Evolutionary conservation across 1,140 invertebrate species (phyloP).

Genomic region (Patella vulgata): DNA sequence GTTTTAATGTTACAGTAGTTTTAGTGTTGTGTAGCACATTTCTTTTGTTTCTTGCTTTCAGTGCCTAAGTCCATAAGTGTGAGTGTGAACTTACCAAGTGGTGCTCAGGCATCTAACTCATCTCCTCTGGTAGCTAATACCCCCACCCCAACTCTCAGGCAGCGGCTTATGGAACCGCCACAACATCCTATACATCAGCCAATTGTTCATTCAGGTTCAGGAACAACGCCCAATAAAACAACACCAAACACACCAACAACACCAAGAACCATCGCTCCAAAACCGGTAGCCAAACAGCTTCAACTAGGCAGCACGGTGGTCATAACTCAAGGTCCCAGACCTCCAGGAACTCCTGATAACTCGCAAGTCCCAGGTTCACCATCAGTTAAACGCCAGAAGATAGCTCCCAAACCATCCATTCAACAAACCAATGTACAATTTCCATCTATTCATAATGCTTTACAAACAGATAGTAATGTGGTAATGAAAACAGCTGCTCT

Average conservation of each 20-base stretch:
- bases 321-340: not conserved
- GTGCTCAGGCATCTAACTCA: conserved; percentile 20
- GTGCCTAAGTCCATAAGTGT: conserved; percentile 51
- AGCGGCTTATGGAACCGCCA: conserved; percentile 55
- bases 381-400: not conserved
- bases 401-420: no score
- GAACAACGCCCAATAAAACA: conserved; percentile 15
- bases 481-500: not conserved
- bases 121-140: conserved; percentile 23
- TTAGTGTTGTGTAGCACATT: conserved; percentile 14
- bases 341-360: not conserved
- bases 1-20: conserved; percentile 21
- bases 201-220: conserved; percentile 45
- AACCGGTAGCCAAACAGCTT: conserved; percentile 1
- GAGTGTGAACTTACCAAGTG: conserved; percentile 37
- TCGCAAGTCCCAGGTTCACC: not conserved
- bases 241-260: conserved; percentile 14
- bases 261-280: conserved; percentile 4
- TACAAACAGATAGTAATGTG: conserved; percentile 22
- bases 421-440: conserved; percentile 17
- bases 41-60: conserved; percentile 56
- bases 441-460: conserved; percentile 31
- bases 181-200: conserved; percentile 44
- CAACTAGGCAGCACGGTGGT: not conserved
- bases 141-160: conserved; percentile 50